Percentiles rank a stretch among this genome's conserved stretches.
Conservation (phyloP, 1,140 invertebrate genomes). For the Drosophila quadrilineata region DNA sequence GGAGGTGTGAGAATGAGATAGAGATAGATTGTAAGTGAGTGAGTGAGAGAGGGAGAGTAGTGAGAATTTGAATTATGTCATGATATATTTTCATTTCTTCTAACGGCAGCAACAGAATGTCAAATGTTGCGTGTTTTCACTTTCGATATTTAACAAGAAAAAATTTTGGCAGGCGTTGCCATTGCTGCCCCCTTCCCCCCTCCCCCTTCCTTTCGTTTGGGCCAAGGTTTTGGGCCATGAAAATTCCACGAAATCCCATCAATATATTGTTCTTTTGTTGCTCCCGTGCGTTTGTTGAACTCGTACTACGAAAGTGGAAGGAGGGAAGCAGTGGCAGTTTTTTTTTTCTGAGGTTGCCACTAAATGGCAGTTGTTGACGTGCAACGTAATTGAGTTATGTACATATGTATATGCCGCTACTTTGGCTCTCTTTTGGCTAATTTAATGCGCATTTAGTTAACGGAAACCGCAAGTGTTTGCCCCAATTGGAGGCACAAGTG, state of each 20-base stretch:
- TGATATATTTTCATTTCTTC: slow-evolving; percentile 47
- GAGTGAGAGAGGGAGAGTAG: slow-evolving; percentile 24
- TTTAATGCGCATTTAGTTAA: slow-evolving; percentile 32
- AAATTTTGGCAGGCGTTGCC: background rate
- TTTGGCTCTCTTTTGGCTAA: no score
- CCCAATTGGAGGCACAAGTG: slow-evolving; percentile 30
- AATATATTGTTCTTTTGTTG: no score
- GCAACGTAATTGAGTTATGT: slow-evolving; percentile 57
- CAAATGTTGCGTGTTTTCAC: slow-evolving; percentile 68
- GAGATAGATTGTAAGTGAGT: no score
- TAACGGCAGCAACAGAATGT: slow-evolving; percentile 49
- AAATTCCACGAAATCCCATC: slow-evolving; percentile 23
- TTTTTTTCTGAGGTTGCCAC: no score
- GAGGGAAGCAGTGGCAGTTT: background rate
- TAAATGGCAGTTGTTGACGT: slow-evolving; percentile 5
- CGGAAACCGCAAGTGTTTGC: slow-evolving; percentile 40
- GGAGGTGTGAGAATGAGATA: no score
- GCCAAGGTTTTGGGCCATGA: background rate
- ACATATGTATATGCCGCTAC: slow-evolving; percentile 25
- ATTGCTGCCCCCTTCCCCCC: no score
- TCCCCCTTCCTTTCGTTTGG: background rate
- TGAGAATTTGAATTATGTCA: slow-evolving; percentile 60
- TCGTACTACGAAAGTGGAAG: slow-evolving; percentile 4
- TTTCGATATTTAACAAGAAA: slow-evolving; percentile 40
- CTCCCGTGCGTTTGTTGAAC: slow-evolving; percentile 39